Evolutionary conservation across 2,113 vertebrate species (phyloP).

Genomic region (Colaptes auratus): DNA sequence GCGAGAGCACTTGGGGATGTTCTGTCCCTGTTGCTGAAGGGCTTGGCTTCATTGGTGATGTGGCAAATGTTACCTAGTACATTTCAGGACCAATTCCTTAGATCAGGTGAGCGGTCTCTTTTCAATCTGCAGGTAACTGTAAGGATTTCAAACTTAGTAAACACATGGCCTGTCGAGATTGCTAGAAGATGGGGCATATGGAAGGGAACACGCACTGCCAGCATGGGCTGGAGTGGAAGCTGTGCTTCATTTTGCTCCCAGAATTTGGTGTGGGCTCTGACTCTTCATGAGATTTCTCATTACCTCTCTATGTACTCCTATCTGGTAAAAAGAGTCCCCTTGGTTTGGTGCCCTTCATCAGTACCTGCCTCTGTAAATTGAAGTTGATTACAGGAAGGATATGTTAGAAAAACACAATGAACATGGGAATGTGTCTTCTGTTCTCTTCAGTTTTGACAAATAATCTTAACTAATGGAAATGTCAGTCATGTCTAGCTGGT

Average conservation of each 20-base stretch:
- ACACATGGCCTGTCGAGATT: fast-evolving
- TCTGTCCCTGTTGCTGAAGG: neutral
- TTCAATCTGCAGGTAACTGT: neutral
- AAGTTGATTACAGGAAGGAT: neutral
- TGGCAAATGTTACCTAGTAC: neutral
- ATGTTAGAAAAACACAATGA: neutral
- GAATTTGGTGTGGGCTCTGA: neutral
- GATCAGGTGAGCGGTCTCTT: neutral
- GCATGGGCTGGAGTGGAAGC: neutral
- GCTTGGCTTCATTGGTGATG: neutral
- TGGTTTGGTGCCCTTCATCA: neutral
- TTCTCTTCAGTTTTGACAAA: neutral
- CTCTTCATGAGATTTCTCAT: neutral
- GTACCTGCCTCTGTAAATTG: neutral
- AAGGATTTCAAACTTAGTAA: neutral
- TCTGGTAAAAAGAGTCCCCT: neutral
- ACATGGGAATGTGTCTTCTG: fast-evolving
- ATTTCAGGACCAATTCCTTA: neutral
- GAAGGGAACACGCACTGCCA: fast-evolving
- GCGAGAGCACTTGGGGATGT: neutral
- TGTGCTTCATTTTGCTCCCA: neutral
- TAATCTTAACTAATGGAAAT: neutral
- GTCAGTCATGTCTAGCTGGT: neutral
- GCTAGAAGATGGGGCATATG: fast-evolving
- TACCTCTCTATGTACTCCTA: neutral